Evolutionary conservation across 2,113 vertebrate genomes (phyloP).

Genomic region (Alaudala cheleensis): DNA sequence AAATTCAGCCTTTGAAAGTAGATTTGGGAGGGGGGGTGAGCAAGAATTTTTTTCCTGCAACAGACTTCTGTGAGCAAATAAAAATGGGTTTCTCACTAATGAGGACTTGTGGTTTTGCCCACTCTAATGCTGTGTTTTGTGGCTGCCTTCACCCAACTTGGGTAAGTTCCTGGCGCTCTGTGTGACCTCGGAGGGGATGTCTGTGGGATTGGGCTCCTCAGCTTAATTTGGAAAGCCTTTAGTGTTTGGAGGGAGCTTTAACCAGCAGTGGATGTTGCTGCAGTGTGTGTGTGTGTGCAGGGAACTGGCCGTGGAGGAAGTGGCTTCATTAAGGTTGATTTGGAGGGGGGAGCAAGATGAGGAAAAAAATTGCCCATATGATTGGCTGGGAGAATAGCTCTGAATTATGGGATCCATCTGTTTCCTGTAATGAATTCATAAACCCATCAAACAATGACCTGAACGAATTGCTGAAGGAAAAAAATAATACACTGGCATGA

Average conservation of each 20-base stretch:
- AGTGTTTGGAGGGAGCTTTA: neutral
- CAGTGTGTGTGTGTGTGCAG: neutral
- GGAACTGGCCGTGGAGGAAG: slow-evolving; percentile 50
- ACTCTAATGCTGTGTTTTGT: neutral
- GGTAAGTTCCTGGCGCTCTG: slow-evolving; percentile 15
- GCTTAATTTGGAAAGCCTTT: neutral
- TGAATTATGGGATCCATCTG: slow-evolving; percentile 74
- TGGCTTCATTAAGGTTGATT: slow-evolving; percentile 58
- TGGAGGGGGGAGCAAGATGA: slow-evolving; percentile 23
- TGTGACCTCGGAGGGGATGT: neutral
- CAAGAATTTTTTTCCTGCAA: neutral
- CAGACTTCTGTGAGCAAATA: neutral
- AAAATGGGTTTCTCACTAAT: neutral
- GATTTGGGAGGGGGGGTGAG: neutral
- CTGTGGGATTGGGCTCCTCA: neutral
- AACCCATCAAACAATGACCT: slow-evolving; percentile 75
- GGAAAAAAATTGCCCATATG: slow-evolving; percentile 32
- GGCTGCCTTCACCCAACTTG: neutral
- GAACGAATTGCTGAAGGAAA: slow-evolving; percentile 69
- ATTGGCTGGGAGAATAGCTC: slow-evolving; percentile 72
- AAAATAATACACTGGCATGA: slow-evolving; percentile 63
- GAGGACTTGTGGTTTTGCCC: neutral
- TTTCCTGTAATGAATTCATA: slow-evolving; percentile 79
- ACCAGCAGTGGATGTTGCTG: neutral
- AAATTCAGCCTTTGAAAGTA: slow-evolving; percentile 50